Evolutionary conservation across 1,140 invertebrate species (phyloP).

Genomic region (Drosophila tristis): DNA sequence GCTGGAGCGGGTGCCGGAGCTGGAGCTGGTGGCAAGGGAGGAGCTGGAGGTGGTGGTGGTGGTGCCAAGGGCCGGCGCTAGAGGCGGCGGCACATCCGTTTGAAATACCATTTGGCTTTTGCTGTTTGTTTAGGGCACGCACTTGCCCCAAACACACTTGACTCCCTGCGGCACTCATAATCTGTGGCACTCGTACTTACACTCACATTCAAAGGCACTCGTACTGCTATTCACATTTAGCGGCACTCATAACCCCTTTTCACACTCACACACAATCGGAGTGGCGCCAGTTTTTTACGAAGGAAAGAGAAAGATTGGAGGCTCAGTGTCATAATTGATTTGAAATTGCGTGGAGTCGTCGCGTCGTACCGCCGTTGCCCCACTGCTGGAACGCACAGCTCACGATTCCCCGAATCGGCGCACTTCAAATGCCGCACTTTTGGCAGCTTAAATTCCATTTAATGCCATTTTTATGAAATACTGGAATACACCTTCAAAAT

Average conservation of each 20-base stretch:
- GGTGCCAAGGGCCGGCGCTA: conserved; percentile 19
- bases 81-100: conserved; percentile 21
- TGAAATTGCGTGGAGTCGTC: conserved; percentile 18
- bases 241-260: not conserved
- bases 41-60: conserved; percentile 19
- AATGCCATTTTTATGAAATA: conserved; percentile 54
- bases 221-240: no score
- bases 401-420: conserved; percentile 30
- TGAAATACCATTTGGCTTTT: conserved; percentile 24
- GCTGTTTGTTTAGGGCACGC: conserved; percentile 20
- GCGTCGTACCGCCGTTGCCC: conserved; percentile 1
- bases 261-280: conserved; percentile 6
- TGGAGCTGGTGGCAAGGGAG: conserved; percentile 17
- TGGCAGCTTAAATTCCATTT: conserved; percentile 69
- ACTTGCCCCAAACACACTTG: not conserved
- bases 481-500: conserved; percentile 40
- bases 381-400: not conserved
- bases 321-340: conserved; percentile 53
- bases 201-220: no score
- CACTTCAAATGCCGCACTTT: conserved; percentile 53
- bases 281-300: conserved; percentile 29
- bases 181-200: no score
- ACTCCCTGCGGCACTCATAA: no score
- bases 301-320: no score
- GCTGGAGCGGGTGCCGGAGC: conserved; percentile 35